phyloP scores from a whole-genome alignment of 2,888 invertebrate genomes.

The Thysanoteuthis rhombus region DNA sequence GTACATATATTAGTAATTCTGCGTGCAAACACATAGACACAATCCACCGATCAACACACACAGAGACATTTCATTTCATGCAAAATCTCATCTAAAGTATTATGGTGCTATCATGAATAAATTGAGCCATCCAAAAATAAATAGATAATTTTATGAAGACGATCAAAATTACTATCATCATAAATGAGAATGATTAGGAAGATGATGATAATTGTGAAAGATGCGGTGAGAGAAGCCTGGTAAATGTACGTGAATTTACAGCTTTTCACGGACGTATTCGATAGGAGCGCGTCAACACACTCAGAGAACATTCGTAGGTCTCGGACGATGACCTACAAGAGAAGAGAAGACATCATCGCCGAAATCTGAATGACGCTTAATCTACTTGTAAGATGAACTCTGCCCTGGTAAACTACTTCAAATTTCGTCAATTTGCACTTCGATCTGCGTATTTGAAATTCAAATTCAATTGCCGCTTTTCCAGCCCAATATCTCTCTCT shows the following conservation, averaged over 20 bases:
- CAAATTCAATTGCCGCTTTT: background rate
- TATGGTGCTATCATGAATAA: too few relatives aligned
- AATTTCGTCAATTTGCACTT: background rate
- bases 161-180: background rate
- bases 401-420: background rate
- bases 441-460: background rate
- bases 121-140: too few relatives aligned
- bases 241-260: background rate
- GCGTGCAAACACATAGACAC: too few relatives aligned
- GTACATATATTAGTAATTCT: too few relatives aligned
- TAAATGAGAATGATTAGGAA: too few relatives aligned
- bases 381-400: background rate
- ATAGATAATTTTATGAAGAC: background rate
- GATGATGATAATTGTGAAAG: background rate
- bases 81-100: too few relatives aligned
- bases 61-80: too few relatives aligned
- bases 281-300: background rate
- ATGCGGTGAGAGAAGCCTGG: background rate
- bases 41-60: too few relatives aligned
- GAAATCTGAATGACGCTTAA: background rate
- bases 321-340: background rate
- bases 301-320: background rate
- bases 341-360: background rate
- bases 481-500: background rate
- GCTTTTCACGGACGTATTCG: background rate